Base-by-base conservation (phyloP, 2,888 invertebrate genomes). In the Timema cristinae region DNA sequence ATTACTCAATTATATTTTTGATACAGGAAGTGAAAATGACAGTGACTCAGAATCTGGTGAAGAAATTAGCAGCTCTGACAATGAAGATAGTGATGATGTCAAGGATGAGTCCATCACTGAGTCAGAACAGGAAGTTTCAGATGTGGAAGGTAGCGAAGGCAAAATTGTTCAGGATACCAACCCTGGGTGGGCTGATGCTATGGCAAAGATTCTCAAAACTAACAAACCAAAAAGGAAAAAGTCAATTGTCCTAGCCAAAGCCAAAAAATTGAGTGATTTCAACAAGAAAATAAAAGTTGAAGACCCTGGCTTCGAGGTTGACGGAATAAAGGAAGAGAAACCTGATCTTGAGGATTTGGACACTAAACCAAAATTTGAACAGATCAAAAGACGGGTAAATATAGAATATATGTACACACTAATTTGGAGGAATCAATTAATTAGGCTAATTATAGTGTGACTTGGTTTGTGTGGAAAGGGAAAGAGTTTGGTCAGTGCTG, bases 111-210 rank as follows among this genome's bases (percentile, higher is more conserved):
- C n/a, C n/a, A n/a, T n/a, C n/a, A n/a, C n/a, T n/a, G n/a, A n/a
- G n/a, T n/a, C n/a, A n/a, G n/a, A n/a, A n/a, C n/a, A n/a, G n/a
- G n/a, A n/a, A n/a, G 47, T n/a, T 47, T 51, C 51, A 32, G 68
- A 51, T 5, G 54, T 52, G 1, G 68, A 68, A 51, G 52, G 16
- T 11, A 10, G 51, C 32, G 11, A 9, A 15, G 51, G 51, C 15
- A 15, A 59, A 50, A 16, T 16, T 32, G 11, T 50, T 8, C 67
- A 48, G 75, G 77, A 66, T 72, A 85, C 84, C 0, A 92, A 92
- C 80, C 83, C 86, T 75, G 91, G 90, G 5, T 94, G 94, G 94
- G 94, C 92, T 2, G 90, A 94, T 82, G 93, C 91, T 0, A 88
- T 95, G 79, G 85, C 89, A 8, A 93, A 93, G 82, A 91, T 95